A percentile compares a stretch with the other conserved stretches of the same genome.
Conservation (phyloP, 2,888 invertebrate genomes). For the Smittia aterrima region DNA sequence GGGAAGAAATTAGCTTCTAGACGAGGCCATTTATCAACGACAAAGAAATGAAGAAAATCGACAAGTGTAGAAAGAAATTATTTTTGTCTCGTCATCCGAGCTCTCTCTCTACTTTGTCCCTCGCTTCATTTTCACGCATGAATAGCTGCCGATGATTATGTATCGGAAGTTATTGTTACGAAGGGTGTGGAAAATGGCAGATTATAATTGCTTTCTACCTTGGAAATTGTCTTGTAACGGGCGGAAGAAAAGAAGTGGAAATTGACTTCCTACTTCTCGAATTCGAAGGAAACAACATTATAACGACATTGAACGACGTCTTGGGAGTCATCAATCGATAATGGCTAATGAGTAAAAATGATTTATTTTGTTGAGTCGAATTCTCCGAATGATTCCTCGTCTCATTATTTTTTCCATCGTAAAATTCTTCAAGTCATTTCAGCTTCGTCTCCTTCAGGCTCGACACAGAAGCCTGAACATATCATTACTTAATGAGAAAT, state of each 20-base stretch:
- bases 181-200: background rate
- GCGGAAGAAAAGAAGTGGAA: background rate
- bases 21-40: background rate
- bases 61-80: background rate
- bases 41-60: background rate
- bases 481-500: too few relatives aligned
- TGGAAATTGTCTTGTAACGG: background rate
- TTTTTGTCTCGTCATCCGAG: background rate
- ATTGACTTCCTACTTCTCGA: background rate
- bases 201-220: conserved; percentile 1
- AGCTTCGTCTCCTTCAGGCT: too few relatives aligned
- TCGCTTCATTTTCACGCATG: background rate
- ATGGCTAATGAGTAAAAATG: too few relatives aligned
- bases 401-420: too few relatives aligned
- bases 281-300: too few relatives aligned
- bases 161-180: conserved; percentile 11
- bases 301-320: too few relatives aligned
- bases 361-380: too few relatives aligned
- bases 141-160: background rate
- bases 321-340: too few relatives aligned
- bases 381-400: too few relatives aligned
- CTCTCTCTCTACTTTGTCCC: too few relatives aligned
- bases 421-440: too few relatives aligned
- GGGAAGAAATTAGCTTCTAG: background rate
- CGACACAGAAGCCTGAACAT: too few relatives aligned